Percentiles rank a stretch among this genome's conserved stretches.
Evolutionary conservation across 2,888 invertebrate species (phyloP).

Genomic region (Scaptomyza polygonia): DNA sequence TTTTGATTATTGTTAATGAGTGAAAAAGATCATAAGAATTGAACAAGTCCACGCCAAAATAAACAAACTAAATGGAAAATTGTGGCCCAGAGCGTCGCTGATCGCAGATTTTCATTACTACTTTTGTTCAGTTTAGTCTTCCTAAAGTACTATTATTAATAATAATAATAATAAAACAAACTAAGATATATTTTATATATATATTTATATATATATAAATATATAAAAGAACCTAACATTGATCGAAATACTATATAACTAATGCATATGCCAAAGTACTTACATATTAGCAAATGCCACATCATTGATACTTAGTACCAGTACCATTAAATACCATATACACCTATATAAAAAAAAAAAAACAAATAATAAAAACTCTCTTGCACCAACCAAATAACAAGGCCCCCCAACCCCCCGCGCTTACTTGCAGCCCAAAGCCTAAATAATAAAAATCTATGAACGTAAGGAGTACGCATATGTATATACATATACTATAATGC

Average conservation of each 20-base stretch:
- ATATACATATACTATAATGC: too few species aligned
- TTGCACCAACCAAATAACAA: constrained; percentile 26
- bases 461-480: constrained; percentile 25
- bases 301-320: constrained; percentile 49
- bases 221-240: constrained; percentile 29
- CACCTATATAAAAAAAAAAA: not conserved
- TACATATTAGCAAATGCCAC: constrained; percentile 48
- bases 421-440: constrained; percentile 77
- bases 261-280: constrained; percentile 44
- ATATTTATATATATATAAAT: not conserved
- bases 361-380: not conserved
- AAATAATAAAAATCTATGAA: constrained; percentile 1
- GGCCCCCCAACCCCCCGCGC: constrained; percentile 25
- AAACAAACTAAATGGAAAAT: constrained; percentile 47
- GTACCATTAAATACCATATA: constrained; percentile 23
- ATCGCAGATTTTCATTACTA: constrained; percentile 71
- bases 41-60: constrained; percentile 30
- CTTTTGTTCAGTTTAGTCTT: constrained; percentile 77
- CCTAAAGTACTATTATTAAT: constrained; percentile 34
- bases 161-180: not conserved
- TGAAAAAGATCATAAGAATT: constrained; percentile 49
- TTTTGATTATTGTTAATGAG: constrained; percentile 64
- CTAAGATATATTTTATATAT: not conserved
- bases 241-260: constrained; percentile 47
- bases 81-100: constrained; percentile 49